phyloP scores from a whole-genome alignment of 2,113 vertebrate genomes.

The Regulus satrapa region DNA sequence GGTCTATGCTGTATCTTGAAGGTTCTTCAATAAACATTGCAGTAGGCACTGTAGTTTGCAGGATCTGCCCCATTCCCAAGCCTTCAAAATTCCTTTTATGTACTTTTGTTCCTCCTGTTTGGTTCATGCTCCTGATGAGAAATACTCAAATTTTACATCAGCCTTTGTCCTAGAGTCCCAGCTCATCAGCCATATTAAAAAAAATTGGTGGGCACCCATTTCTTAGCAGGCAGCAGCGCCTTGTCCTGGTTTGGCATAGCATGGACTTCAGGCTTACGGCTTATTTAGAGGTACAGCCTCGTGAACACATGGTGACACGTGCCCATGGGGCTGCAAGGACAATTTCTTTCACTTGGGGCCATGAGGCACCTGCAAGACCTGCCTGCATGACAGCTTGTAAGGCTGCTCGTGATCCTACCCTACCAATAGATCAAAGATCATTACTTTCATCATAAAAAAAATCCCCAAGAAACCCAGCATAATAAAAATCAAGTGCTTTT shows the following conservation, averaged over 20 bases:
- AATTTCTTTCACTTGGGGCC: background rate
- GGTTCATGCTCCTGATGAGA: background rate
- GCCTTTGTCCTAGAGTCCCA: background rate
- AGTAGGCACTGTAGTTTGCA: background rate
- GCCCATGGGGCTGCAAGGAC: background rate
- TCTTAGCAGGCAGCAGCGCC: background rate
- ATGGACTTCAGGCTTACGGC: accelerated
- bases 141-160: background rate
- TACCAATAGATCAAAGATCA: background rate
- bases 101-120: background rate
- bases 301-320: background rate
- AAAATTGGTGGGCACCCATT: background rate
- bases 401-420: background rate
- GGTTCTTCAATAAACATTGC: background rate
- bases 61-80: background rate
- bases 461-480: background rate
- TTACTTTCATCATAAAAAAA: background rate
- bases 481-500: background rate
- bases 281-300: background rate
- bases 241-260: accelerated
- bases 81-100: background rate
- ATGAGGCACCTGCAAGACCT: background rate
- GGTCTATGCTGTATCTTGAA: background rate
- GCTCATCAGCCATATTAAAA: background rate
- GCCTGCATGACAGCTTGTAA: background rate